phyloP scores from a whole-genome alignment of 2,797 vertebrate species.

The Peromyscus attwateri region DNA sequence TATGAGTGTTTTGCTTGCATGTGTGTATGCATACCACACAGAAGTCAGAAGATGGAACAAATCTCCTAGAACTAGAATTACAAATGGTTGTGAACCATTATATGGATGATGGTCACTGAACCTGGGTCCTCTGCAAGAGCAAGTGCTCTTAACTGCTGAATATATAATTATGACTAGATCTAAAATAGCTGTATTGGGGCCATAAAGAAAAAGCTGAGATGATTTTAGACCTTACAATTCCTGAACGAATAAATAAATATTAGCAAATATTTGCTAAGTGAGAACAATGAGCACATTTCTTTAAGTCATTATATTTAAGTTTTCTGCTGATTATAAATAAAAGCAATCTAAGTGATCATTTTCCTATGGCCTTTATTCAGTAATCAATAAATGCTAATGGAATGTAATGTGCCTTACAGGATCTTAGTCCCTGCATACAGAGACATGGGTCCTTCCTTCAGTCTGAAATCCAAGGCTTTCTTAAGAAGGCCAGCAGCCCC shows the following conservation, averaged over 20 bases:
- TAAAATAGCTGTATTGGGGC: not conserved
- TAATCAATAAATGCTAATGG: not conserved
- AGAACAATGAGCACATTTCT: not conserved
- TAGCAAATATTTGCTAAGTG: not conserved
- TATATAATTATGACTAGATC: not conserved
- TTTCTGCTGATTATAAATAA: not conserved
- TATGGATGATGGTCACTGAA: not conserved
- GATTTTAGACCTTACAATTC: not conserved
- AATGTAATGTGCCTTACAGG: not conserved
- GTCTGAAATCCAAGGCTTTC: not conserved
- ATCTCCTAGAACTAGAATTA: not conserved
- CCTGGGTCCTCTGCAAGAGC: not conserved
- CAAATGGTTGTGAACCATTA: not conserved
- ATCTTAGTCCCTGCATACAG: not conserved
- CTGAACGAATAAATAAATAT: not conserved
- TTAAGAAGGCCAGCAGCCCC: not conserved
- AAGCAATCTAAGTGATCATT: conserved; percentile 18
- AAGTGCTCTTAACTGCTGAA: not conserved
- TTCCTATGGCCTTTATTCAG: not conserved
- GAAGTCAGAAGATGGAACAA: not conserved
- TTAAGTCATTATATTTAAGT: not conserved
- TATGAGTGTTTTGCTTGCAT: not conserved
- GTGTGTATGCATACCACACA: not conserved
- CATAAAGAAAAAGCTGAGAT: not conserved
- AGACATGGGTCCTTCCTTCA: not conserved